A percentile compares a stretch with the other conserved stretches of the same genome.
Conservation (phyloP, 2,888 invertebrate species). For the Endotricha flammealis region DNA sequence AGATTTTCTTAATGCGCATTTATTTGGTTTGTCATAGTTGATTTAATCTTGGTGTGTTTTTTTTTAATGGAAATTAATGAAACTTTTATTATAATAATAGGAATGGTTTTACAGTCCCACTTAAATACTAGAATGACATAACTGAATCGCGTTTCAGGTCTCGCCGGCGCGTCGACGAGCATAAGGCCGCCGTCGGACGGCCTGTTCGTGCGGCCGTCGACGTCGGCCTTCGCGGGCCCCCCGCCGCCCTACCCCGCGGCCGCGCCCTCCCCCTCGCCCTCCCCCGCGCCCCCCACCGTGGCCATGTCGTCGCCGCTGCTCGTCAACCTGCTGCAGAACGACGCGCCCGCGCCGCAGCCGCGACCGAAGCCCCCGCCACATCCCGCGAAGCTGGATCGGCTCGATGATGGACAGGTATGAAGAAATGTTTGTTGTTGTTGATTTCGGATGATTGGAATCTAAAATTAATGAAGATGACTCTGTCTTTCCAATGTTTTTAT, state of each 20-base stretch:
- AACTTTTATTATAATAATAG: no score
- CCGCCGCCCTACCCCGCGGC: slow-evolving; percentile 53
- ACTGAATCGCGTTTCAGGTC: slow-evolving; percentile 40
- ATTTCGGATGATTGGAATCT: no score
- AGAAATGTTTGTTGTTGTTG: no score
- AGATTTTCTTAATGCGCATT: no score
- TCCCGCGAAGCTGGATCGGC: slow-evolving; percentile 57
- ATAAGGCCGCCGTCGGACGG: slow-evolving; percentile 34
- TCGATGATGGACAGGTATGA: slow-evolving; percentile 67
- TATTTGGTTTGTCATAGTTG: no score
- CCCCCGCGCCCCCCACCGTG: slow-evolving; percentile 65
- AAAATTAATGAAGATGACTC: no score
- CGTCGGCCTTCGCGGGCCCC: slow-evolving; percentile 55
- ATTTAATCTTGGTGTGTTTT: no score
- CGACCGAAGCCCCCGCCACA: slow-evolving; percentile 50
- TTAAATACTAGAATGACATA: no score
- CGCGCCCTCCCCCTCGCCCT: slow-evolving; percentile 24
- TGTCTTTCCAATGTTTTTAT: no score
- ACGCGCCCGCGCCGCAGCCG: slow-evolving; percentile 74
- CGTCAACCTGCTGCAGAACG: slow-evolving; percentile 94
- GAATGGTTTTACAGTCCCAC: no score
- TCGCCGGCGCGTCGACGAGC: slow-evolving; percentile 31
- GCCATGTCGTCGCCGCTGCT: slow-evolving; percentile 92
- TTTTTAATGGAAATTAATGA: no score
- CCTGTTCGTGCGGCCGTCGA: slow-evolving; percentile 46